phyloP scores from a whole-genome alignment of 2,888 invertebrate species.

The Galerucella nymphaeae region DNA sequence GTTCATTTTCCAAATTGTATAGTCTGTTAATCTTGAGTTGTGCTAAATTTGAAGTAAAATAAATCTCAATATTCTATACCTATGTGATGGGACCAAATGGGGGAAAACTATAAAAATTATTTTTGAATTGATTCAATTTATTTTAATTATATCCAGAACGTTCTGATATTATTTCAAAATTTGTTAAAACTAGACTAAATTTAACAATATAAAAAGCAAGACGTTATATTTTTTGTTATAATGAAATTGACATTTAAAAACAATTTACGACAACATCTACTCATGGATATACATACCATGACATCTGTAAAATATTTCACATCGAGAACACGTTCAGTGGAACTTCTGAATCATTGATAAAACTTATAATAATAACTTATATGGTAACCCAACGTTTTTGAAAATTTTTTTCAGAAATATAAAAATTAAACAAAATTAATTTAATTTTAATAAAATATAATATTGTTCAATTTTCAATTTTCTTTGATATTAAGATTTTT shows the following conservation, averaged over 20 bases:
- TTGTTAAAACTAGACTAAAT: neutral
- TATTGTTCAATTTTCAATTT: neutral
- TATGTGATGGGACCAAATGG: too few species aligned
- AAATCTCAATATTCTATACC: too few species aligned
- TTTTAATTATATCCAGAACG: too few species aligned
- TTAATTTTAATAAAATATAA: neutral
- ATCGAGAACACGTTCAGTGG: conserved; percentile 67
- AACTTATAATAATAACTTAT: conserved; percentile 53
- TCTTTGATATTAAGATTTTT: neutral
- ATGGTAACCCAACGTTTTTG: conserved; percentile 2
- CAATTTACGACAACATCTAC: conserved; percentile 38
- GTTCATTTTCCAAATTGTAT: too few species aligned
- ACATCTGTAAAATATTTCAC: conserved; percentile 62
- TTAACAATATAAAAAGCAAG: neutral
- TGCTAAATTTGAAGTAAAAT: too few species aligned
- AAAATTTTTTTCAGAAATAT: neutral
- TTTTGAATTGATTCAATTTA: too few species aligned
- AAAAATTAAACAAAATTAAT: neutral
- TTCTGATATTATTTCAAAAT: too few species aligned
- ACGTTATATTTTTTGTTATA: neutral
- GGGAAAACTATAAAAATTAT: too few species aligned
- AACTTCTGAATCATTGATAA: conserved; percentile 61
- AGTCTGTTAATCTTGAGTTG: too few species aligned
- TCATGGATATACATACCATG: conserved; percentile 57
- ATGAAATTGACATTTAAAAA: conserved; percentile 26